Percentiles rank a stretch among this genome's conserved stretches.
phyloP scores from a whole-genome alignment of 53 echinoderm and acorn worm species.

The Apostichopus leukothele region DNA sequence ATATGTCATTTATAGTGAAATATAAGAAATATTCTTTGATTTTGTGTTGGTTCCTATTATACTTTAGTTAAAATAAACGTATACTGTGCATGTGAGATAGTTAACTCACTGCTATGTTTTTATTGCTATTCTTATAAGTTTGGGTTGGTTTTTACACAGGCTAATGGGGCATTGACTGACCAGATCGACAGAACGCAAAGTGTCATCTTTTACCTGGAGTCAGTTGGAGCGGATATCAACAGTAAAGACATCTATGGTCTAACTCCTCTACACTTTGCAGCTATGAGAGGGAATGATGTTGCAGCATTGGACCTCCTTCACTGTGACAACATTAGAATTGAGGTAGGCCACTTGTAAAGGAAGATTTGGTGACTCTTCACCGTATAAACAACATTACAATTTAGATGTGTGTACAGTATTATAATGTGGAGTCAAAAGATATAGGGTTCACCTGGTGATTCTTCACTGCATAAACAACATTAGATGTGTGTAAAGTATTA shows the following conservation, averaged over 20 bases:
- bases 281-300: constrained; percentile 90
- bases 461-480: background rate
- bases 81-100: too few relatives aligned
- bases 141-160: too few relatives aligned
- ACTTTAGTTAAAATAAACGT: too few relatives aligned
- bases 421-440: too few relatives aligned
- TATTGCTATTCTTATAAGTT: too few relatives aligned
- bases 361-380: too few relatives aligned
- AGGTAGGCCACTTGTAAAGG: constrained; percentile 53
- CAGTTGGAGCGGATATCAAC: constrained; percentile 79
- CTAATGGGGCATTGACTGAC: background rate
- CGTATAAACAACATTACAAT: too few relatives aligned
- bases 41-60: too few relatives aligned
- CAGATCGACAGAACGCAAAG: constrained; percentile 39
- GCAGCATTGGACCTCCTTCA: constrained; percentile 75
- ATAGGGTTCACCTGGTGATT: background rate
- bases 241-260: constrained; percentile 81
- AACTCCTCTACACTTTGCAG: constrained; percentile 86
- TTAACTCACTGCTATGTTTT: too few relatives aligned
- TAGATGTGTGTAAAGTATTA: too few relatives aligned
- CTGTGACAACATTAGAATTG: constrained; percentile 55
- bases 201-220: constrained; percentile 72
- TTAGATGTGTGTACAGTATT: background rate
- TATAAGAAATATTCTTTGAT: too few relatives aligned
- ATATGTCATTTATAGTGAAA: too few relatives aligned